These are phyloP conservation scores for Nansenia antarctica DNA, from an alignment of 2,113 vertebrate species.

Conservation along the genomic window DNA sequence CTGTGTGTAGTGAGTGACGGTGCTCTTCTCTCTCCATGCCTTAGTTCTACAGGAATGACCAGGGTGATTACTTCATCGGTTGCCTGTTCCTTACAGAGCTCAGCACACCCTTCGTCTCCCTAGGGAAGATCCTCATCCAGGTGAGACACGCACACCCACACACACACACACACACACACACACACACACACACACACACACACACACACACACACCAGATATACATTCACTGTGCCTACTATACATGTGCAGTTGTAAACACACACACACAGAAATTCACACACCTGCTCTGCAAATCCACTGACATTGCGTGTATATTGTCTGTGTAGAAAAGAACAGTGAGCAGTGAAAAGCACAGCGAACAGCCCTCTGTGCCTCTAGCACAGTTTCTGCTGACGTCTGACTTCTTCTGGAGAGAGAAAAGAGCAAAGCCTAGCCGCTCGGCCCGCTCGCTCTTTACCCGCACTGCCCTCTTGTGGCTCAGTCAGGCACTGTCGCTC, in stretches of 20 bases:
- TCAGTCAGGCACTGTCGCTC: not conserved
- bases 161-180: not conserved
- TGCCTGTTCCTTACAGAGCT: slow-evolving; percentile 94
- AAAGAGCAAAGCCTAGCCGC: too few species aligned
- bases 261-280: not conserved
- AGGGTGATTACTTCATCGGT: slow-evolving; percentile 95
- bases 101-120: slow-evolving; percentile 96
- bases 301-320: not conserved
- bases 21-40: slow-evolving; percentile 33
- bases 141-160: slow-evolving; percentile 61
- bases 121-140: slow-evolving; percentile 96
- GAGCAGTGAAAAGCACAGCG: not conserved
- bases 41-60: slow-evolving; percentile 87
- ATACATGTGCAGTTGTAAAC: too few species aligned
- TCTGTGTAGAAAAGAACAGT: not conserved
- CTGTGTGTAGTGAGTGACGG: slow-evolving; percentile 29
- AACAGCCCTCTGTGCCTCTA: not conserved
- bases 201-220: not conserved
- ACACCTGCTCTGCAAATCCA: not conserved
- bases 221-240: not conserved
- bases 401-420: slow-evolving; percentile 45
- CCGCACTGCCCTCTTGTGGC: not conserved
- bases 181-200: not conserved
- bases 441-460: not conserved
- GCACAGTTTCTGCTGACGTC: slow-evolving; percentile 55